A percentile compares a stretch with the other conserved stretches of the same genome.
Conservation (phyloP, 2,113 vertebrate genomes). For the Ageneiosus marmoratus region DNA sequence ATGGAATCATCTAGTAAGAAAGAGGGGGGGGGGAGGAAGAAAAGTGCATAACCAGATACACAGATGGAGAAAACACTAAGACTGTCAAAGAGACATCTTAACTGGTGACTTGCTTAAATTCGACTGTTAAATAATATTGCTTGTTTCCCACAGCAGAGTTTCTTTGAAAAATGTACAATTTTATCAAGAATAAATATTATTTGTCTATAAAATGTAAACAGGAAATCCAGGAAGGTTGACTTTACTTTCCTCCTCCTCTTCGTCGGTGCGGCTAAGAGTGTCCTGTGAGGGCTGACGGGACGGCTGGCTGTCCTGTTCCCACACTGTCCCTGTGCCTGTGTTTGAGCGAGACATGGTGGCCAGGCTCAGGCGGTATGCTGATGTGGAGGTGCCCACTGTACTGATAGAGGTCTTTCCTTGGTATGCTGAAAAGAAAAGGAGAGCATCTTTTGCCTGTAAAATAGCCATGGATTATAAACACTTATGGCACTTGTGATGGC, state of each 20-base stretch:
- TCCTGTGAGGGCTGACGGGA: constrained; percentile 97
- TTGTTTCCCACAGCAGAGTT: not conserved
- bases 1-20: constrained; percentile 85
- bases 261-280: constrained; percentile 92
- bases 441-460: not conserved
- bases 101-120: not conserved
- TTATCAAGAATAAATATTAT: constrained; percentile 4
- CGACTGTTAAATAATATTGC: not conserved
- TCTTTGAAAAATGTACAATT: not conserved
- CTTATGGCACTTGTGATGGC: not conserved
- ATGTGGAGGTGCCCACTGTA: constrained; percentile 94
- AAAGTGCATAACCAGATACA: constrained; percentile 5
- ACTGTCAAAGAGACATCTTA: not conserved
- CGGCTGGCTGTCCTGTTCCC: constrained; percentile 97
- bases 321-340: constrained; percentile 94
- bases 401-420: constrained; percentile 98
- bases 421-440: constrained; percentile 76
- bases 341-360: constrained; percentile 99
- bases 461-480: not conserved
- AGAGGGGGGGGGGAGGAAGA: not conserved
- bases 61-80: not conserved
- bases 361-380: constrained; percentile 93
- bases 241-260: constrained; percentile 98
- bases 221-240: constrained; percentile 16
- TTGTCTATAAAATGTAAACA: not conserved